Base-by-base conservation (phyloP, 2,888 invertebrate genomes). In the Acanthosepion esculentum region DNA sequence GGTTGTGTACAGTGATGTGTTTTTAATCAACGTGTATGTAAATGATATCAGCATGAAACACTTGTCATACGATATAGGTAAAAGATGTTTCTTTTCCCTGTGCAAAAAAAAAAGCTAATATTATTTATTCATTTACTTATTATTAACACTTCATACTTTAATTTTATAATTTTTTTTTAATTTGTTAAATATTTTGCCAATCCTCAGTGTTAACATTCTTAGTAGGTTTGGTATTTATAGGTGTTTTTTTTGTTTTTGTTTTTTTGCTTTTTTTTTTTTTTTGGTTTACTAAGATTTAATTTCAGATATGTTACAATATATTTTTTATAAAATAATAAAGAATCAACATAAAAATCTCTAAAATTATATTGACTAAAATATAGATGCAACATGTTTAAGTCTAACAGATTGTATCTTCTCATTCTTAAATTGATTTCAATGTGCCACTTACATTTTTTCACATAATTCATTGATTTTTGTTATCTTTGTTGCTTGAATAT, bases 11-110 rank as follows among this genome's bases (percentile, higher is more conserved):
- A 59, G 12, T 78, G 0, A 78, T 78, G 78, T n/a, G 78, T 78
- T 78, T 78, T 33, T n/a, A 78, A 78, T 78, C n/a, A 78, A 78
- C 78, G n/a, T 78, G n/a, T 78, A n/a, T 78, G n/a, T 78, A 78
- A 78, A n/a, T 78, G 78, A n/a, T 15, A 78, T n/a, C 78, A 78
- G 33, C n/a, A 78, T 78, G 78, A 78, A 78, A 12, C 78, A 78
- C 78, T 78, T 78, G 78, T 78, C 78, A 78, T 78, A 78, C 33
- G 78, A 78, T 12, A 78, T 78, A 78, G 78, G 78, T 78, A 78
- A 78, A 78, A 33, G n/a, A 78, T 23, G 20, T 23, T 59, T 55
- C 55, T 55, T 20, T 23, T 59, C 20, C 23, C 59, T 59, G 23
- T 59, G 23, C 59, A 78, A 78, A 64, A n/a, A n/a, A n/a, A 12